Base-by-base conservation (phyloP, 2,797 vertebrate genomes). In the Microhierax caerulescens region DNA sequence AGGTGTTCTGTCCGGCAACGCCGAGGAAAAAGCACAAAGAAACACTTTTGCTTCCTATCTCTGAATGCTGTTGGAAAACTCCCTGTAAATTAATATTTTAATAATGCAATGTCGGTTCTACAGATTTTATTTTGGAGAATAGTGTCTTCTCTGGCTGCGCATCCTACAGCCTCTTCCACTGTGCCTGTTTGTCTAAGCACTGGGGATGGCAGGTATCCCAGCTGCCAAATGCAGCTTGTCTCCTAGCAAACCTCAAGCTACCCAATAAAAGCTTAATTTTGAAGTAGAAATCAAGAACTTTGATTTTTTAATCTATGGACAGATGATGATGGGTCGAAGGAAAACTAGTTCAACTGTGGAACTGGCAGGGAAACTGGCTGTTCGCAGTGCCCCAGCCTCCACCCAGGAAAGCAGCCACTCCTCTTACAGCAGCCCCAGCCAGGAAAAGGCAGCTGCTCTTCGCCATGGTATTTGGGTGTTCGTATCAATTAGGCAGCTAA, bases 181-280 rank as follows among this genome's bases (percentile, higher is more conserved):
- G 0, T 23, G 24, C 0, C 1, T 86, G 7, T 69, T 72, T 83
- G 56, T 23, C 50, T 0, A 4, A 54, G 47, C 51, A 27, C 14
- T 0, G 3, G 25, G 78, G 41, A 27, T 2, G 11, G n/a, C 2
- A 4, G 11, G 24, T 73, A 16, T 32, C 34, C 61, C 37, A 23
- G 69, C 34, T 88, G 63, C 28, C 50, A 78, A 82, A 48, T 39
- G 56, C 19, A 65, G 53, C 75, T 83, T 56, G 41, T 89, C 75
- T 88, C 24, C 72, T 76, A 70, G 64, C 65, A 88, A 91, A 63
- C 82, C 43, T 74, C 64, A 72, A 59, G 79, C 32, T 64, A 41
- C 48, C 56, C 43, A 72, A 72, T 63, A 64, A 88, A 90, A 88
- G 77, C 72, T 64, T 53, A 68, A 68, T 18, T 17, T 53, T 70